Conservation (phyloP, 2,888 invertebrate species). For the Calameuta pallipes region DNA sequence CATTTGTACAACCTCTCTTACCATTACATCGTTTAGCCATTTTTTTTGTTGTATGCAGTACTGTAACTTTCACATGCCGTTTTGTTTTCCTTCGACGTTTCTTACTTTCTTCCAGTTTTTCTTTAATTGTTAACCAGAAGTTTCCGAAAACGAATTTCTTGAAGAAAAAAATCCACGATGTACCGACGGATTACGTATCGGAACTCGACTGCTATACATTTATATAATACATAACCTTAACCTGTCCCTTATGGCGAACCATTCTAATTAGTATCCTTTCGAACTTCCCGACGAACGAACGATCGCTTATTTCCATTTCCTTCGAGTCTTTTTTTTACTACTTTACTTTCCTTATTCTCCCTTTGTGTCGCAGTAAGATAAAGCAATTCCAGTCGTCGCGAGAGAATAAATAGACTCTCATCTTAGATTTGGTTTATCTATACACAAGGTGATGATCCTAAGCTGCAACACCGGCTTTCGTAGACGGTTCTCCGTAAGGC, state of each 20-base stretch:
- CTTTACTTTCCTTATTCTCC: slow-evolving; percentile 58
- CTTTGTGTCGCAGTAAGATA: slow-evolving; percentile 37
- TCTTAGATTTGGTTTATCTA: slow-evolving; percentile 46
- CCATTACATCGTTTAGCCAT: slow-evolving; percentile 28
- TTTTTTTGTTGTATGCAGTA: background rate
- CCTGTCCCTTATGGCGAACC: background rate
- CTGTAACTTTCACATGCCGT: background rate
- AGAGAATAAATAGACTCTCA: slow-evolving; percentile 29
- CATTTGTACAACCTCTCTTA: slow-evolving; percentile 59
- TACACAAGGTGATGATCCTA: slow-evolving; percentile 43
- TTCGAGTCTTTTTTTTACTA: slow-evolving; percentile 28
- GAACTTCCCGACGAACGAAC: background rate
- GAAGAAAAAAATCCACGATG: background rate
- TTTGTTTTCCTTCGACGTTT: background rate
- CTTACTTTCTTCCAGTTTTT: background rate
- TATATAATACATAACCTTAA: background rate
- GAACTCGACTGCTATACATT: background rate
- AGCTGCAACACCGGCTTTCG: slow-evolving; percentile 7
- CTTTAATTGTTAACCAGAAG: background rate
- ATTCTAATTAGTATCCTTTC: background rate
- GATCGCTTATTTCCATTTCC: background rate
- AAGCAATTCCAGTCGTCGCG: slow-evolving; percentile 36
- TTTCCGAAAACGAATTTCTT: background rate
- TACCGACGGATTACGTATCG: background rate
- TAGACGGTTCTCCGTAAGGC: slow-evolving; percentile 43